These are phyloP conservation scores for Eleginops maclovinus DNA, from an alignment of 2,113 vertebrate species.

Conservation along the genomic window DNA sequence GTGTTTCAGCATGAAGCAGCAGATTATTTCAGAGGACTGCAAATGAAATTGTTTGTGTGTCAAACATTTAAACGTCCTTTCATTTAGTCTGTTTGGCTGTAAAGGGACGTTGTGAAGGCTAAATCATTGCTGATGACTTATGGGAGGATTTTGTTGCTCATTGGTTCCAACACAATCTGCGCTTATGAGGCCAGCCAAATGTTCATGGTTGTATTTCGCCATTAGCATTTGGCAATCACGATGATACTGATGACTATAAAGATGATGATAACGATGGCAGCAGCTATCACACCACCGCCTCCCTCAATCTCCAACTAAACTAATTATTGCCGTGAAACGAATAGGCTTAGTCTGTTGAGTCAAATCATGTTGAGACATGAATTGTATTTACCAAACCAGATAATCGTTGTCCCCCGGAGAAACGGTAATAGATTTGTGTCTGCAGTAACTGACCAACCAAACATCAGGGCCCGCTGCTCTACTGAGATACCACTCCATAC, in stretches of 20 bases:
- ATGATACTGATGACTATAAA: slow-evolving; percentile 24
- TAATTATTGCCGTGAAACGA: slow-evolving; percentile 46
- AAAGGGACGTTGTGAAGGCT: slow-evolving; percentile 7
- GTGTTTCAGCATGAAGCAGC: not conserved
- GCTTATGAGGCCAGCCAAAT: slow-evolving; percentile 5
- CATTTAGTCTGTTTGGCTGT: slow-evolving; percentile 14
- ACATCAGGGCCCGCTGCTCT: not conserved
- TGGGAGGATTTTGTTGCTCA: slow-evolving; percentile 16
- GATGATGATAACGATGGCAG: slow-evolving; percentile 45
- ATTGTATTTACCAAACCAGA: slow-evolving; percentile 19
- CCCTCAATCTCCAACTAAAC: slow-evolving; percentile 8
- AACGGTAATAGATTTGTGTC: not conserved
- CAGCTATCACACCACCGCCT: not conserved
- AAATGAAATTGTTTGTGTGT: slow-evolving; percentile 11
- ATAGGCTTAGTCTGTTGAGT: slow-evolving; percentile 31
- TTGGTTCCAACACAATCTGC: slow-evolving; percentile 9
- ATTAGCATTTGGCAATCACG: slow-evolving; percentile 26
- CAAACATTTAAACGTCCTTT: slow-evolving; percentile 42
- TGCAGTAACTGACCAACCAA: slow-evolving; percentile 25
- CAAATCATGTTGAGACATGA: slow-evolving; percentile 29
- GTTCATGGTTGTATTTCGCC: slow-evolving; percentile 8
- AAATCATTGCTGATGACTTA: slow-evolving; percentile 2
- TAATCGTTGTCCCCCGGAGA: slow-evolving; percentile 14
- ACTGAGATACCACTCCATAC: slow-evolving; percentile 12
- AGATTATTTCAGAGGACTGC: not conserved